Evolutionary conservation across 2,113 vertebrate genomes (phyloP).

Genomic region (Hemichromis elongatus): DNA sequence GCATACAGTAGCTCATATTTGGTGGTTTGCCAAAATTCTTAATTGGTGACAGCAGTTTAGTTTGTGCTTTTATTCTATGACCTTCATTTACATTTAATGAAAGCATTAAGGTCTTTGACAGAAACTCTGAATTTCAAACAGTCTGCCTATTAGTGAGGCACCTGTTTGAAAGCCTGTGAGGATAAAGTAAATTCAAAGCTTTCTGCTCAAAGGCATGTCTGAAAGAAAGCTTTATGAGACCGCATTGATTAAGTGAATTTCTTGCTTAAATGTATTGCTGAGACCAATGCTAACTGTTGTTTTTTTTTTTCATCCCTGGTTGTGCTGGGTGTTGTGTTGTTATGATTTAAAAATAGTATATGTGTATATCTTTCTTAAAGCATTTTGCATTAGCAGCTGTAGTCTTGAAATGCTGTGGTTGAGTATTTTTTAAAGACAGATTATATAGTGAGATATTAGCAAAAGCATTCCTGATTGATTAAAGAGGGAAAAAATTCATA

Average conservation of each 20-base stretch:
- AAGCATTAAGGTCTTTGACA: neutral
- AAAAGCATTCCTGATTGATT: neutral
- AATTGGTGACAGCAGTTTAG: neutral
- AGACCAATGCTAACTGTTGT: neutral
- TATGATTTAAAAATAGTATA: neutral
- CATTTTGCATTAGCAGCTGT: neutral
- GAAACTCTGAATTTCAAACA: constrained; percentile 13
- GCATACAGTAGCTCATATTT: neutral
- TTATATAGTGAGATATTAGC: neutral
- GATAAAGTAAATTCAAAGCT: neutral
- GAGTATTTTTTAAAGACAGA: neutral
- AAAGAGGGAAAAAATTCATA: fast-evolving
- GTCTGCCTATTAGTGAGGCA: neutral
- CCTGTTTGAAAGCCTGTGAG: neutral
- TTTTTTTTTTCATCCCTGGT: neutral
- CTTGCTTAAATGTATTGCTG: neutral
- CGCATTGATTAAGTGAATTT: neutral
- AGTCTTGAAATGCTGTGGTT: neutral
- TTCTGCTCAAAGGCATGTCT: neutral
- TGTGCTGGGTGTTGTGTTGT: neutral
- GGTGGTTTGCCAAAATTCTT: neutral
- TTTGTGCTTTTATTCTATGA: neutral
- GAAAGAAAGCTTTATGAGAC: neutral
- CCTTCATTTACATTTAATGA: neutral
- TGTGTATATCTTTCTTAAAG: neutral